phyloP scores from a whole-genome alignment of 1,140 invertebrate genomes.

The Megalonaias nervosa region DNA sequence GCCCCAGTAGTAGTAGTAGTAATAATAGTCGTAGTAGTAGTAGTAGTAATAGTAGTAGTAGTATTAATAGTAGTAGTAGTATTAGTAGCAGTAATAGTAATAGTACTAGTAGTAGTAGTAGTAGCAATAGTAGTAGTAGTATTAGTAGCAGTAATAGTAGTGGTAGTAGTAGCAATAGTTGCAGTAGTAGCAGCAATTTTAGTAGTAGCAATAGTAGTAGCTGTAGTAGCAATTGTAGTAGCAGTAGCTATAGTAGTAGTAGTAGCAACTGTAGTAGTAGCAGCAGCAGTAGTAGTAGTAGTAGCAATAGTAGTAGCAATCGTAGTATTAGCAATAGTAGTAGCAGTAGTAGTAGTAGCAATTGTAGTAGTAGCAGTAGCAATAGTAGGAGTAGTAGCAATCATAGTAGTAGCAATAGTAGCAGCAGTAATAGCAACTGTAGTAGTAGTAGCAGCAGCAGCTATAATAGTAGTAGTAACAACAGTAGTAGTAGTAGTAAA shows the following conservation, averaged over 20 bases:
- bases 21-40: neutral
- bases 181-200: neutral
- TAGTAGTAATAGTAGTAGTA: neutral
- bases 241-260: neutral
- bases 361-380: neutral
- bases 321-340: neutral
- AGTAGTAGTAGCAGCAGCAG: neutral
- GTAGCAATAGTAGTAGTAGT: neutral
- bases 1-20: slow-evolving; percentile 1
- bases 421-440: neutral
- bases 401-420: neutral
- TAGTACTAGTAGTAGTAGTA: neutral
- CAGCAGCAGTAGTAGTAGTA: neutral
- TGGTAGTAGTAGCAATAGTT: neutral
- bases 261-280: neutral
- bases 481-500: neutral
- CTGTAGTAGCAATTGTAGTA: neutral
- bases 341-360: neutral
- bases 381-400: neutral
- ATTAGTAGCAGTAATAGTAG: neutral
- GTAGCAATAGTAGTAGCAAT: neutral
- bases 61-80: neutral
- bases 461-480: neutral
- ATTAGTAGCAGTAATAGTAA: neutral
- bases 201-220: neutral